A percentile compares a stretch with the other conserved stretches of the same genome.
Conservation (phyloP, 1,140 invertebrate genomes). For the Microvelia longipes region DNA sequence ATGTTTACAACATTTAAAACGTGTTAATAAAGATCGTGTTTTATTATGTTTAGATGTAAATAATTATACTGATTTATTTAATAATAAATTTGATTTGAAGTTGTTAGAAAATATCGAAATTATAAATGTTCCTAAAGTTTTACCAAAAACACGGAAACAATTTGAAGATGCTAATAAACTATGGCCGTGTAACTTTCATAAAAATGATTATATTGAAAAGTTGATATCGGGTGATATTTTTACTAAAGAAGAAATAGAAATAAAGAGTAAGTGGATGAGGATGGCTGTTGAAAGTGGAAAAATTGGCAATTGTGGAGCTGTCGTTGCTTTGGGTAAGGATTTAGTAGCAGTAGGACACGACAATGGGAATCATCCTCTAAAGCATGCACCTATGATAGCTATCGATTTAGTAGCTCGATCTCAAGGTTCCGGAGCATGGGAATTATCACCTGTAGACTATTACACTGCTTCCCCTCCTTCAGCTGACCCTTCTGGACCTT, state of each 20-base stretch:
- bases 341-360: slow-evolving; percentile 51
- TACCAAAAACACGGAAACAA: slow-evolving; percentile 50
- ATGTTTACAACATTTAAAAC: slow-evolving; percentile 52
- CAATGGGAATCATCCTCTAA: slow-evolving; percentile 49
- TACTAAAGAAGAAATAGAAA: slow-evolving; percentile 34
- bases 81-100: slow-evolving; percentile 33
- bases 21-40: slow-evolving; percentile 31
- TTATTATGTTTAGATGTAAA: slow-evolving; percentile 18
- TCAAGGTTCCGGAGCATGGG: slow-evolving; percentile 67
- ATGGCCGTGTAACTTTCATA: slow-evolving; percentile 80
- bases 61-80: slow-evolving; percentile 1
- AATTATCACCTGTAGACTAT: slow-evolving; percentile 7
- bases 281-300: slow-evolving; percentile 35
- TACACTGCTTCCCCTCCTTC: neutral
- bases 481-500: slow-evolving; percentile 36
- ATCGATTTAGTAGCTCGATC: slow-evolving; percentile 67
- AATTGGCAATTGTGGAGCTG: slow-evolving; percentile 36
- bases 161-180: slow-evolving; percentile 40
- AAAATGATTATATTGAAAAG: slow-evolving; percentile 50
- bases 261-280: slow-evolving; percentile 45
- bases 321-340: slow-evolving; percentile 44
- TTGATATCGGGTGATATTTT: slow-evolving; percentile 47
- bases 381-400: slow-evolving; percentile 71
- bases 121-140: slow-evolving; percentile 39
- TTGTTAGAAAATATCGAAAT: slow-evolving; percentile 36